Conservation (phyloP, 2,888 invertebrate species). For the Therioaphis trifolii region DNA sequence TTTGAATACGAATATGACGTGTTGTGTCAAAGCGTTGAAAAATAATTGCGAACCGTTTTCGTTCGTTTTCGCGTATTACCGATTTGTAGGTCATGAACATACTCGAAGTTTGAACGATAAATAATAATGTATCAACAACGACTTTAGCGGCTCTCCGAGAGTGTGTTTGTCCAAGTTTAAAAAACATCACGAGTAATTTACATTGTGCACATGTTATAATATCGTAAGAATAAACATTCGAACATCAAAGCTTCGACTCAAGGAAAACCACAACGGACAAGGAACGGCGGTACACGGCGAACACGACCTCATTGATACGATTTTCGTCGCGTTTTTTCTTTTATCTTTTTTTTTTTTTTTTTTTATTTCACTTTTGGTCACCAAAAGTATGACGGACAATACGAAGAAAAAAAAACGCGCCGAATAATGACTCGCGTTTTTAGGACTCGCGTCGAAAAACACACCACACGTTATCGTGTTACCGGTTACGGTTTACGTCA, state of each 20-base stretch:
- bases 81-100: constrained; percentile 4
- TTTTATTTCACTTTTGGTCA: not conserved
- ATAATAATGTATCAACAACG: not conserved
- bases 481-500: not conserved
- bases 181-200: not conserved
- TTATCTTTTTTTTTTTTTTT: not conserved
- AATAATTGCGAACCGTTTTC: not conserved
- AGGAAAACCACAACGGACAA: not conserved
- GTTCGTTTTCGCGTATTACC: not conserved
- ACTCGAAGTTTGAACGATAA: not conserved
- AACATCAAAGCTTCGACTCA: constrained; percentile 1
- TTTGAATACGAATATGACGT: not conserved
- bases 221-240: not conserved
- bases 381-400: no score
- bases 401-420: constrained; percentile 2
- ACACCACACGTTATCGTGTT: not conserved
- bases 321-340: no score
- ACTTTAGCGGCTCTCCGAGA: no score
- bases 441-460: not conserved
- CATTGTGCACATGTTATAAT: not conserved
- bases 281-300: not conserved
- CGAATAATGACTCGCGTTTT: not conserved
- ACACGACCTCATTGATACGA: not conserved
- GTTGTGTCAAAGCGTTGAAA: not conserved
- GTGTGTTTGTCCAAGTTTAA: no score